Conservation (phyloP, 2,797 vertebrate species). For the Lepidocolaptes lacrymiger region DNA sequence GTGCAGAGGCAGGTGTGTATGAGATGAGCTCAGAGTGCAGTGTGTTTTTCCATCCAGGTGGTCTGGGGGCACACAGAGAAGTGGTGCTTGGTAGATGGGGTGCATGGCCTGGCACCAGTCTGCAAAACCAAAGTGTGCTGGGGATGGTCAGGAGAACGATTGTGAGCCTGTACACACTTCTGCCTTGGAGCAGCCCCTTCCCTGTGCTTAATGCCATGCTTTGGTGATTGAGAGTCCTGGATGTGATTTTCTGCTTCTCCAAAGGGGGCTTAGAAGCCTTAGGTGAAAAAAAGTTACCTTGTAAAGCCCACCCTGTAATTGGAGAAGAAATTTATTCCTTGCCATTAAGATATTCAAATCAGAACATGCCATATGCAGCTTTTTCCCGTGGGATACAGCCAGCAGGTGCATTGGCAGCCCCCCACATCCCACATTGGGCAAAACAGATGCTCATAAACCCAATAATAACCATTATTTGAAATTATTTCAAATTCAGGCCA, state of each 20-base stretch:
- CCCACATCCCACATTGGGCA: not conserved
- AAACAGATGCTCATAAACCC: not conserved
- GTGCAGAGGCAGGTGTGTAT: fast-evolving
- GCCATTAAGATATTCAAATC: not conserved
- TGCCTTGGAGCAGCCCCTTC: not conserved
- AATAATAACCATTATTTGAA: not conserved
- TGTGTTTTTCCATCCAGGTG: not conserved
- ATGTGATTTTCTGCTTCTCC: not conserved
- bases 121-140: not conserved
- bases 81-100: not conserved
- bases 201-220: fast-evolving
- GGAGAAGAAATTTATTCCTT: not conserved
- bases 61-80: not conserved
- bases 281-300: not conserved
- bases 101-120: not conserved
- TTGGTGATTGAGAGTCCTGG: not conserved
- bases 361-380: not conserved
- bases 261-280: not conserved
- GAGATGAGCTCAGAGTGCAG: not conserved
- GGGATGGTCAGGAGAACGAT: not conserved
- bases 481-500: fast-evolving
- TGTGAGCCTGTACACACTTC: fast-evolving
- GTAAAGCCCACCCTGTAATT: not conserved
- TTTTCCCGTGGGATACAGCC: not conserved
- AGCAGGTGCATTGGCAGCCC: not conserved